Base-by-base conservation (phyloP, 1,140 invertebrate species). In the Frieseomelitta varia region DNA sequence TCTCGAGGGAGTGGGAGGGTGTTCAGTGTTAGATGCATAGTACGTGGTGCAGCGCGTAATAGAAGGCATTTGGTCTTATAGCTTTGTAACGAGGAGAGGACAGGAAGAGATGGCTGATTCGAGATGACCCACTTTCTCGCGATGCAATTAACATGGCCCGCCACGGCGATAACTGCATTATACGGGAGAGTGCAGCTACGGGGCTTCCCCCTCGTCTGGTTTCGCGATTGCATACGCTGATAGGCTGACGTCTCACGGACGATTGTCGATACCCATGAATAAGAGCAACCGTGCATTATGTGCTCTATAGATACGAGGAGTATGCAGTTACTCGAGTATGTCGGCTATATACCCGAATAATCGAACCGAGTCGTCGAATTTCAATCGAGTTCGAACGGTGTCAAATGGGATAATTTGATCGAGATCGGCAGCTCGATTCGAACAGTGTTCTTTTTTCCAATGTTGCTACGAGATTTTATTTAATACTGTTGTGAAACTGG, bases 121-220 rank as follows among this genome's bases (percentile, higher is more conserved):
- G 58, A 81, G 85, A 83, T 90, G 89, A 82, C 85, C 90, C 86
- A 90, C 89, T 87, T 88, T 77, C 84, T 63, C 69, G 84, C 63
- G 79, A 86, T 79, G 80, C 84, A 79, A 84, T 88, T 86, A 88
- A 86, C 81, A 85, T 84, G 19, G 67, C 72, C 79, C 72, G 68
- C 63, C 85, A 81, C 82, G 56, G 82, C 85, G 88, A 90, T 91
- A 91, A 91, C 85, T 91, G 88, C 89, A 91, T 90, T 90, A 89
- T 85, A 81, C 84, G 55, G 53, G 83, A 80, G 83, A 80, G 78
- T 19, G 53, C 69, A 80, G 27, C 83, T 84, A 80, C 51, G 47
- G 58, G 83, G 78, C 83, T 84, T 84, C 83, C 78, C 83, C 78
- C 77, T 77, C 53, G 78, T 80, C 77, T 84, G 83, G 82, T 88